Evolutionary conservation across 2,113 vertebrate genomes (phyloP), one percentile per base, ranked within the genome.

Genomic region (Maccullochella peelii): DNA sequence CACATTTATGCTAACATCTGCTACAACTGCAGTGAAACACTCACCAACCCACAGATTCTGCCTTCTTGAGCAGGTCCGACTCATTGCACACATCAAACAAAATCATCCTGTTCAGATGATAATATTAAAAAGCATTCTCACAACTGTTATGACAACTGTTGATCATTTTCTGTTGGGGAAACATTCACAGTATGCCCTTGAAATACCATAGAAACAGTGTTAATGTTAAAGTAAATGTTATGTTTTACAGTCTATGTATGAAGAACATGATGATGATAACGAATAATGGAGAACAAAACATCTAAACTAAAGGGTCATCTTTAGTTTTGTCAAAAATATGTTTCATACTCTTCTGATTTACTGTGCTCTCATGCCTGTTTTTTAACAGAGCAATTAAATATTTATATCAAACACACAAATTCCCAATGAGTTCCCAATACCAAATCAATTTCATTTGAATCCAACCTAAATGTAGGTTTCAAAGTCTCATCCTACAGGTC

Each of bases 51-150:
- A 8, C 77, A 83, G 70, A 89, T 33, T 83, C 80, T 86, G 77
- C 89, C 83, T 88, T 89, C 83, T 88, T 89, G 88, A 90, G 83
- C 68, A 89, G 77, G 85, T 85, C 81, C 77, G 75, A 92, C 86
- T 92, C 88, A 91, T 92, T 90, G 86, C 90, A 91, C 92, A 92
- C 88, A 91, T 91, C 83, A 92, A 78, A 86, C 87, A 82, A 57
- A 82, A 91, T 85, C 84, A 91, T 90, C 65, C 73, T 72, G 74
- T 88, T 83, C 23, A 59, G 84, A 89, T 79, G 69, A 83, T 74
- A 33, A 77, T 75, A 83, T 86, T 83, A 89, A 82, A 90, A 86
- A 86, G 59, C 76, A 69, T 88, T 78, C 50, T 83, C 73, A 71
- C 85, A 89, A 93, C 87, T 90, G 84, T 80, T 77, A 20, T 25